These are phyloP conservation scores for Cyclargus thomasi DNA, from an alignment of 1,140 invertebrate species.

Conservation along the genomic window DNA sequence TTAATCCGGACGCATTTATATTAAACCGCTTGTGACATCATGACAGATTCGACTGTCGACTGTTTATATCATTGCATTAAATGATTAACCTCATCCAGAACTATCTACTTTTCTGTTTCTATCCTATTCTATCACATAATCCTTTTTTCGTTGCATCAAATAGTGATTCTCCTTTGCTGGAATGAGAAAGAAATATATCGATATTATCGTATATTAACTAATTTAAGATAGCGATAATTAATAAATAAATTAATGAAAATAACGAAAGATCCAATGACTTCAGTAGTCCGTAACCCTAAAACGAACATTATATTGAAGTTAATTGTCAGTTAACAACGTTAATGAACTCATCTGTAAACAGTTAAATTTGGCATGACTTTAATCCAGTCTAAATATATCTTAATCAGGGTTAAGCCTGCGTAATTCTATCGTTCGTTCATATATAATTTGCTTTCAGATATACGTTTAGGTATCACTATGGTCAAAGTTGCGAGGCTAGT, in stretches of 20 bases:
- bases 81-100: neutral
- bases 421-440: neutral
- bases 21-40: conserved; percentile 22
- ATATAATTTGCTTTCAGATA: neutral
- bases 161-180: too few species aligned
- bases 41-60: conserved; percentile 20
- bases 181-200: too few species aligned
- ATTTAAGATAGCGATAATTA: too few species aligned
- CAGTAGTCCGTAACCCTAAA: neutral
- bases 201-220: too few species aligned
- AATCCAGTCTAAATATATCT: neutral
- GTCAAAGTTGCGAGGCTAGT: too few species aligned
- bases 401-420: neutral
- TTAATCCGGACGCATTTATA: conserved; percentile 27
- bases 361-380: neutral
- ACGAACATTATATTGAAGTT: neutral
- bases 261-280: too few species aligned
- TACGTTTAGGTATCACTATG: neutral
- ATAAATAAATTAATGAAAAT: too few species aligned
- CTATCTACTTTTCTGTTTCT: neutral
- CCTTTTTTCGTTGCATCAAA: too few species aligned
- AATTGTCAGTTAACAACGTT: neutral
- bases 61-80: conserved; percentile 6
- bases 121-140: neutral
- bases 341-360: neutral